These are phyloP conservation scores for Columbina picui DNA, from an alignment of 2,113 vertebrate species.

Conservation along the genomic window DNA sequence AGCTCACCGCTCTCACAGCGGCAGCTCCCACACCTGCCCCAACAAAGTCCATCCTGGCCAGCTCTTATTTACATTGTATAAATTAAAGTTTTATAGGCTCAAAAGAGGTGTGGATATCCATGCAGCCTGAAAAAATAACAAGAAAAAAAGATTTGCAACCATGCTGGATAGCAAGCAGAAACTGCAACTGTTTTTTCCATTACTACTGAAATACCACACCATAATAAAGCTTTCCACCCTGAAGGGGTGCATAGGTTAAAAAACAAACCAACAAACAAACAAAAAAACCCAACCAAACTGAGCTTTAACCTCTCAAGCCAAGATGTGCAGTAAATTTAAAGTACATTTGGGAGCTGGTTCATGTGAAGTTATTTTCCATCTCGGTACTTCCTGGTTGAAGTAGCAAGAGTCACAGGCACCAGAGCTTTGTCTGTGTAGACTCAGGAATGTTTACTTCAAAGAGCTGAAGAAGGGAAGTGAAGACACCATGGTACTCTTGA, in stretches of 20 bases:
- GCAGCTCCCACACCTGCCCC: neutral
- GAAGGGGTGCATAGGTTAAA: neutral
- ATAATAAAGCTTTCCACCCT: neutral
- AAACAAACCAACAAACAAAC: neutral
- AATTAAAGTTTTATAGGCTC: neutral
- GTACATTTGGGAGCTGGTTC: neutral
- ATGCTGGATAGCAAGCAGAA: neutral
- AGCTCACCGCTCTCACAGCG: neutral
- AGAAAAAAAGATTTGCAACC: neutral
- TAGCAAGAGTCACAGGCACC: neutral
- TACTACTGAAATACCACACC: neutral
- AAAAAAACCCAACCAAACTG: neutral
- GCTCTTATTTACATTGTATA: neutral
- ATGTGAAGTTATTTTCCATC: neutral
- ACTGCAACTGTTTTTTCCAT: neutral
- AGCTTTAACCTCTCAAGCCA: fast-evolving
- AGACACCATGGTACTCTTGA: neutral
- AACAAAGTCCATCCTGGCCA: neutral
- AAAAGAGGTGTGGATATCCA: neutral
- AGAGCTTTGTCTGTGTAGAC: neutral
- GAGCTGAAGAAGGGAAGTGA: neutral
- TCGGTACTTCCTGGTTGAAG: neutral
- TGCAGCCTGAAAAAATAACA: neutral
- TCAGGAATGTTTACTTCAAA: neutral
- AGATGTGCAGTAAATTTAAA: neutral